phyloP scores from a whole-genome alignment of 1,140 invertebrate genomes.

The Uloborus diversus region DNA sequence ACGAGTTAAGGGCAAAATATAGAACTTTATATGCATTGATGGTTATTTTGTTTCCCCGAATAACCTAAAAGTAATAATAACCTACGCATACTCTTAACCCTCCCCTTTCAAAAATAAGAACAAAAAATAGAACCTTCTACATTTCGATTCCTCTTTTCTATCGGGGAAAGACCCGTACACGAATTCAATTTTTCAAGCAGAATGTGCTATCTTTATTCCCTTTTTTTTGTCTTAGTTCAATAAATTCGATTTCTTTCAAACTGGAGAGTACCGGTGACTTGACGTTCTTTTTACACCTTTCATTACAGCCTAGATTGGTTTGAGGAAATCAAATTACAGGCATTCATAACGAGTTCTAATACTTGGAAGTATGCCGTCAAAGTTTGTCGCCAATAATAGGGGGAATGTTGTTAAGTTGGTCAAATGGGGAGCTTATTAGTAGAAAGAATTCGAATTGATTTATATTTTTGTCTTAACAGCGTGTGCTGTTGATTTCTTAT shows the following conservation, averaged over 20 bases:
- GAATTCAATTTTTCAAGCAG: constrained; percentile 17
- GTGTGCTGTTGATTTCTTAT: too few species aligned
- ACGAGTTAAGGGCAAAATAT: too few species aligned
- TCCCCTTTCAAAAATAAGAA: too few species aligned
- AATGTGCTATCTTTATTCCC: constrained; percentile 6
- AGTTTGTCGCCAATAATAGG: neutral
- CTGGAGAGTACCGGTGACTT: too few species aligned
- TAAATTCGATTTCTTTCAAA: constrained; percentile 18
- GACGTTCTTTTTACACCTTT: too few species aligned
- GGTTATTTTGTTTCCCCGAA: too few species aligned
- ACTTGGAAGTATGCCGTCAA: neutral
- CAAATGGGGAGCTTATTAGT: constrained; percentile 1
- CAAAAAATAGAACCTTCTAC: neutral
- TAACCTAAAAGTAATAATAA: too few species aligned
- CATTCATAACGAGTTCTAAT: neutral
- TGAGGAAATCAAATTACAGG: neutral
- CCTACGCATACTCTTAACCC: too few species aligned
- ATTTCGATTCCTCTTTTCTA: neutral
- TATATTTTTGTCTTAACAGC: too few species aligned
- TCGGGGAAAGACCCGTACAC: neutral
- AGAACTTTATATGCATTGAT: too few species aligned
- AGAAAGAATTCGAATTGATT: neutral
- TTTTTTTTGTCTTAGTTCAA: neutral
- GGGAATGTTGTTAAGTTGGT: neutral
- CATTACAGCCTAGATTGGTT: too few species aligned